Conservation (phyloP, 1,140 invertebrate genomes). For the Bilobella aurantiaca region DNA sequence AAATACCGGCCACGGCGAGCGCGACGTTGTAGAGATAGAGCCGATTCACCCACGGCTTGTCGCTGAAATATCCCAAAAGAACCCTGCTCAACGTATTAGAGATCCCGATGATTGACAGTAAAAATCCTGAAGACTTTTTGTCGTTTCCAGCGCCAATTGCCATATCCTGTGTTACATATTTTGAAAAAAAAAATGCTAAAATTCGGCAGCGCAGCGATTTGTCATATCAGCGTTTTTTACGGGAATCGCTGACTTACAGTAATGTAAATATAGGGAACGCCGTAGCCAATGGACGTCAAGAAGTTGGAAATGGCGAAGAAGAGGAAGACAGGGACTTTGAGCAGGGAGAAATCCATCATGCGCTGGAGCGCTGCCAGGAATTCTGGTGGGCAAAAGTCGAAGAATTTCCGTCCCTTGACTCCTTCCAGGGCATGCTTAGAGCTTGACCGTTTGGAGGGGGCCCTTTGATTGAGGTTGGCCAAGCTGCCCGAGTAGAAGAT, state of each 20-base stretch:
- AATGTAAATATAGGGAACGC: conserved; percentile 82
- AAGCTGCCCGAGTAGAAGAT: conserved; percentile 76
- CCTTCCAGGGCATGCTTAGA: conserved; percentile 13
- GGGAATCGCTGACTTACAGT: too few relatives aligned
- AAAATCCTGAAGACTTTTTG: conserved; percentile 49
- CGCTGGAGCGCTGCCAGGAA: conserved; percentile 56
- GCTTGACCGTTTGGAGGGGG: conserved; percentile 45
- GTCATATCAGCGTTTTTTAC: too few relatives aligned
- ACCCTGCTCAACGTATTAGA: conserved; percentile 47
- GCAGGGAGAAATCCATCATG: conserved; percentile 73
- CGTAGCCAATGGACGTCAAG: conserved; percentile 90
- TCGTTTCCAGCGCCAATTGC: conserved; percentile 45
- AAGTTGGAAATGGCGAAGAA: conserved; percentile 88
- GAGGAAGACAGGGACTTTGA: conserved; percentile 77
- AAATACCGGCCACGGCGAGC: conserved; percentile 68
- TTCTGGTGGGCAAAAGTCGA: conserved; percentile 40
- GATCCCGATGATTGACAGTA: conserved; percentile 69
- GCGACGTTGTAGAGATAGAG: conserved; percentile 78
- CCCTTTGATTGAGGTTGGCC: conserved; percentile 44
- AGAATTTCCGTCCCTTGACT: conserved; percentile 16
- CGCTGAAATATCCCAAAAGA: conserved; percentile 68
- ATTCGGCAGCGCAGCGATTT: too few relatives aligned
- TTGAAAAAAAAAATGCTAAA: too few relatives aligned
- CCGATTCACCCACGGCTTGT: conserved; percentile 78
- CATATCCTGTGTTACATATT: too few relatives aligned